Percentiles rank a stretch among this genome's conserved stretches.
Evolutionary conservation across 2,113 vertebrate genomes (phyloP).

Genomic region (Vulpes ferrilata): DNA sequence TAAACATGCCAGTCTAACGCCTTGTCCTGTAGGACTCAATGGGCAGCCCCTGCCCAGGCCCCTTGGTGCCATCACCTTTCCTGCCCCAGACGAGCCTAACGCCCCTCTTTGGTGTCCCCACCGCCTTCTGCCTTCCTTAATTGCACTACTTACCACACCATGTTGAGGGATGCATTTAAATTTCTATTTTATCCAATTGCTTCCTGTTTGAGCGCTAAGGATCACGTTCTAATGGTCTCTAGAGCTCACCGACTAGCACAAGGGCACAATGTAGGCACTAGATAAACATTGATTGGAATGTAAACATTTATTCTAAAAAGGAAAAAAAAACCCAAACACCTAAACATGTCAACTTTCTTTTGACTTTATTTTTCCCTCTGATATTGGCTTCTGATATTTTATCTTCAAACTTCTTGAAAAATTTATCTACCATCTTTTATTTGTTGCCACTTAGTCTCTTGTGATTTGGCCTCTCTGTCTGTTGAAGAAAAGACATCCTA

Average conservation of each 20-base stretch:
- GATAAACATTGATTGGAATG: neutral
- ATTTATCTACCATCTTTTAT: neutral
- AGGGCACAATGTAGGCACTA: neutral
- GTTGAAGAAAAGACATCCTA: neutral
- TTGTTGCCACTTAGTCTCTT: neutral
- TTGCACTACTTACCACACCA: fast-evolving
- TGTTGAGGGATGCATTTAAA: neutral
- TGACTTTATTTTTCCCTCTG: neutral
- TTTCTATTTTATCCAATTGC: neutral
- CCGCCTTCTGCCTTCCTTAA: neutral
- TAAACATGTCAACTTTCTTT: neutral
- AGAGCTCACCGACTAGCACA: neutral
- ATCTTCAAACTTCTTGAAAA: conserved; percentile 8
- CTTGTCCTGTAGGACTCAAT: neutral
- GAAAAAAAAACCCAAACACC: neutral
- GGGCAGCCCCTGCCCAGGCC: neutral
- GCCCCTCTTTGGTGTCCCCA: fast-evolving
- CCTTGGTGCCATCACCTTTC: fast-evolving
- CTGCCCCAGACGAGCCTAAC: too few relatives aligned
- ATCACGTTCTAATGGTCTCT: conserved; percentile 18
- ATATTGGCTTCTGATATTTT: conserved; percentile 30
- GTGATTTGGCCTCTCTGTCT: neutral
- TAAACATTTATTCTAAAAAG: conserved; percentile 9
- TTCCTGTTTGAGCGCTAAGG: neutral
- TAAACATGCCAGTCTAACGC: neutral